These are phyloP conservation scores for Tenthredo livida DNA, from an alignment of 2,888 invertebrate genomes.

Conservation along the genomic window DNA sequence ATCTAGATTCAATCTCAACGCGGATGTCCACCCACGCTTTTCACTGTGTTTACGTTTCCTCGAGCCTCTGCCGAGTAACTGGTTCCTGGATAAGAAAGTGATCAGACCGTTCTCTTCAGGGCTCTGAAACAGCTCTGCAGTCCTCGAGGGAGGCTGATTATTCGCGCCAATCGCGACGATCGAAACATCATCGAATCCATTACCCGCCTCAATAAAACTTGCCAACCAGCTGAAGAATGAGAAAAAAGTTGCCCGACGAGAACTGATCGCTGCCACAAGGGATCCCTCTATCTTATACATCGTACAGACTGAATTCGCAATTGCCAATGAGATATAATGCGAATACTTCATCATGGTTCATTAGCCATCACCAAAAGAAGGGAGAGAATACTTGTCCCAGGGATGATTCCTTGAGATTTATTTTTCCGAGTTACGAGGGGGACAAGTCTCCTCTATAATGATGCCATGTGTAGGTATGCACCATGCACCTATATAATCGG, in stretches of 20 bases:
- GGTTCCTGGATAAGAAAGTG: slow-evolving; percentile 20
- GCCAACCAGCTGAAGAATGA: background rate
- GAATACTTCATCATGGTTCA: background rate
- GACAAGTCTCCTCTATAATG: background rate
- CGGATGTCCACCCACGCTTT: slow-evolving; percentile 46
- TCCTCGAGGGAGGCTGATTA: slow-evolving; percentile 8
- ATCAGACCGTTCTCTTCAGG: background rate
- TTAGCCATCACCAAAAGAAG: background rate
- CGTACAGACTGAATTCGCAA: background rate
- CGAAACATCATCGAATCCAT: slow-evolving; percentile 40
- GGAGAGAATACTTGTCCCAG: background rate
- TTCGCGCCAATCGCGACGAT: slow-evolving; percentile 14
- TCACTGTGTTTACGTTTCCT: slow-evolving; percentile 36
- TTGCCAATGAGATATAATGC: slow-evolving; percentile 13
- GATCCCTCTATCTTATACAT: background rate
- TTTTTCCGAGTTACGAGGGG: background rate
- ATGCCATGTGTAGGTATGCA: background rate
- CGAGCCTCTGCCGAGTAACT: slow-evolving; percentile 3
- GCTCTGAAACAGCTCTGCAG: background rate
- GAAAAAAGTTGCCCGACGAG: slow-evolving; percentile 27
- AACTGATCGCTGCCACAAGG: slow-evolving; percentile 16
- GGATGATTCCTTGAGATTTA: background rate
- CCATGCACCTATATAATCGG: background rate
- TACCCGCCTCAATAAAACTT: slow-evolving; percentile 45
- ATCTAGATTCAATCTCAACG: slow-evolving; percentile 48